A percentile compares a stretch with the other conserved stretches of the same genome.
Evolutionary conservation across 2,888 invertebrate genomes (phyloP).

Genomic region (Ochropleura leucogaster): DNA sequence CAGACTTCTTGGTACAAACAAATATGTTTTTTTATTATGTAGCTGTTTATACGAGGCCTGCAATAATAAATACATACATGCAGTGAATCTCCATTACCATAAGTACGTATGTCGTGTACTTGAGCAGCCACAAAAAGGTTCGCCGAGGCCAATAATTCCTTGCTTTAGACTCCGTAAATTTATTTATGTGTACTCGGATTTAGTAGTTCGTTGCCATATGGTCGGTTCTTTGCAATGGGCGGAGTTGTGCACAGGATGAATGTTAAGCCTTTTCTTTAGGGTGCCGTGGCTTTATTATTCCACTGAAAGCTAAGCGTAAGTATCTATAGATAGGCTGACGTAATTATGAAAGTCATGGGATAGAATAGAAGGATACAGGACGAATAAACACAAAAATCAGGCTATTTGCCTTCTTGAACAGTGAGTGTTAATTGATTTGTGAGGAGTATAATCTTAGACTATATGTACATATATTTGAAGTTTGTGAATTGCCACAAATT

Average conservation of each 20-base stretch:
- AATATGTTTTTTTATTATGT: constrained; percentile 36
- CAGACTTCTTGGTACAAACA: constrained; percentile 34
- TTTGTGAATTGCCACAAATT: not conserved
- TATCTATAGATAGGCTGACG: too few species aligned
- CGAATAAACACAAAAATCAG: constrained; percentile 22
- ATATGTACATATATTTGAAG: not conserved
- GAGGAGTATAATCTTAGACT: not conserved
- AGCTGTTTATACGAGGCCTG: constrained; percentile 29
- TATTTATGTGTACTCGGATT: constrained; percentile 43
- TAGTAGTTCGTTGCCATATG: constrained; percentile 35
- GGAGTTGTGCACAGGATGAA: not conserved
- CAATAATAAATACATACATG: constrained; percentile 53
- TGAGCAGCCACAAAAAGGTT: constrained; percentile 62
- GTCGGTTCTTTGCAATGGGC: constrained; percentile 9
- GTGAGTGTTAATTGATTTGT: constrained; percentile 44
- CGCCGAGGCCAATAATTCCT: constrained; percentile 51
- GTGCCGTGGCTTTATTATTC: not conserved
- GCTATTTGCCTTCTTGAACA: constrained; percentile 5
- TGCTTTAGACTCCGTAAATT: constrained; percentile 27
- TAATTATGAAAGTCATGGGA: not conserved
- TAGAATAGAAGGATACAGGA: not conserved
- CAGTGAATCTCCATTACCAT: constrained; percentile 69
- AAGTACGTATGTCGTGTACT: constrained; percentile 63
- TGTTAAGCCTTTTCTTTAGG: not conserved
- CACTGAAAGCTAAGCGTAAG: too few species aligned